Evolutionary conservation across 2,797 vertebrate genomes (phyloP).

Genomic region (Dendrocincla fuliginosa): DNA sequence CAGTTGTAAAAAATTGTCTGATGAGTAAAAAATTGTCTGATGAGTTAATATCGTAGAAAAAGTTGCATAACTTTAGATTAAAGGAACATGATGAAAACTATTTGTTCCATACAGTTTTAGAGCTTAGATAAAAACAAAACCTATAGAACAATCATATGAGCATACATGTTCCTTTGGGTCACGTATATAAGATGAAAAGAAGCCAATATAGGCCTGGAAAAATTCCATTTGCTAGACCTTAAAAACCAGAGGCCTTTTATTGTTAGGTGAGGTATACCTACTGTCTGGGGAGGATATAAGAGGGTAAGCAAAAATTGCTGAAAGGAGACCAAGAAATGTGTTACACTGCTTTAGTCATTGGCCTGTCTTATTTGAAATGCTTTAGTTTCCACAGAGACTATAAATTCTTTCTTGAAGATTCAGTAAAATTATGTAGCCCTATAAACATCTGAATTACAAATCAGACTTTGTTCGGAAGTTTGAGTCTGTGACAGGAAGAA

Average conservation of each 20-base stretch:
- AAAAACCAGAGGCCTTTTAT: not conserved
- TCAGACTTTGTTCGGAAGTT: constrained; percentile 5
- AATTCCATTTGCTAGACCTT: not conserved
- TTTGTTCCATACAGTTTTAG: not conserved
- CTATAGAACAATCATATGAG: not conserved
- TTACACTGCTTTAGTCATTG: constrained; percentile 8
- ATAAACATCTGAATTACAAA: constrained; percentile 42
- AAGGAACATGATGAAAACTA: not conserved
- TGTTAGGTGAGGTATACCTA: not conserved
- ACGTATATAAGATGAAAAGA: not conserved
- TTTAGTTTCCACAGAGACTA: constrained; percentile 6
- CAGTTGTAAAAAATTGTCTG: not conserved
- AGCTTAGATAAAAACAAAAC: not conserved
- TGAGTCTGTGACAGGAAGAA: constrained; percentile 23
- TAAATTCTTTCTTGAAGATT: constrained; percentile 30
- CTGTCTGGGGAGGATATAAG: not conserved
- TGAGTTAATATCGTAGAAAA: not conserved
- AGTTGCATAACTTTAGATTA: not conserved
- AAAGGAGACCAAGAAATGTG: not conserved
- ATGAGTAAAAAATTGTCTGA: not conserved
- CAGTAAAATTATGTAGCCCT: constrained; percentile 14
- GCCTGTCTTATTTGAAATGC: not conserved
- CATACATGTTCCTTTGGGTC: not conserved
- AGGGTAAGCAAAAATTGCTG: not conserved
- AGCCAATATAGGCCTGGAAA: not conserved